phyloP scores from a whole-genome alignment of 2,888 invertebrate species.

The Synergus laeviventris region DNA sequence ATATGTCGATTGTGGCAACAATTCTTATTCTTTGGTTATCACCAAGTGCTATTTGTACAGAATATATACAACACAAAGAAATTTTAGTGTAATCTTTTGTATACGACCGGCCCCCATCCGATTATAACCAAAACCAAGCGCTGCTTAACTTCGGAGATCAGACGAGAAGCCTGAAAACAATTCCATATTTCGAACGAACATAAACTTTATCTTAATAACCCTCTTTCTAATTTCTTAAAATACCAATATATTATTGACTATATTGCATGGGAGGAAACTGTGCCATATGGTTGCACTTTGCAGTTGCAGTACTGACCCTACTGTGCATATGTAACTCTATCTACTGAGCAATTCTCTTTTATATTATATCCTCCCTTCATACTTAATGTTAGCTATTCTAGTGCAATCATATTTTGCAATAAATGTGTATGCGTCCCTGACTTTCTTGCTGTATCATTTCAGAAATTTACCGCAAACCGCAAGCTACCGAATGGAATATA shows the following conservation, averaged over 20 bases:
- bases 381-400: neutral
- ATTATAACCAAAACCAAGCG: no score
- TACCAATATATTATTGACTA: neutral
- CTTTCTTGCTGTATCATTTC: slow-evolving; percentile 20
- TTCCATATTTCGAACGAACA: neutral
- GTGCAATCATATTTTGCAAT: neutral
- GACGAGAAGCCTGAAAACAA: neutral
- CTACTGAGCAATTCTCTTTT: neutral
- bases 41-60: no score
- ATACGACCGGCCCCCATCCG: no score
- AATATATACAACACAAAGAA: no score
- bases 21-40: no score
- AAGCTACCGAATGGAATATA: slow-evolving; percentile 35
- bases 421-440: neutral
- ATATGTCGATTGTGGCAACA: no score
- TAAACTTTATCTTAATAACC: neutral
- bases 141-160: no score
- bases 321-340: neutral
- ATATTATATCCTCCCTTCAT: neutral
- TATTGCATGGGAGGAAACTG: neutral
- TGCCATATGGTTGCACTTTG: neutral
- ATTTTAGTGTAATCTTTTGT: no score
- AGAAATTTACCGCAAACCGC: slow-evolving; percentile 24
- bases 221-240: neutral
- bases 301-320: neutral